Conservation (phyloP, 1,140 invertebrate species). For the Meloidogyne exigua region DNA sequence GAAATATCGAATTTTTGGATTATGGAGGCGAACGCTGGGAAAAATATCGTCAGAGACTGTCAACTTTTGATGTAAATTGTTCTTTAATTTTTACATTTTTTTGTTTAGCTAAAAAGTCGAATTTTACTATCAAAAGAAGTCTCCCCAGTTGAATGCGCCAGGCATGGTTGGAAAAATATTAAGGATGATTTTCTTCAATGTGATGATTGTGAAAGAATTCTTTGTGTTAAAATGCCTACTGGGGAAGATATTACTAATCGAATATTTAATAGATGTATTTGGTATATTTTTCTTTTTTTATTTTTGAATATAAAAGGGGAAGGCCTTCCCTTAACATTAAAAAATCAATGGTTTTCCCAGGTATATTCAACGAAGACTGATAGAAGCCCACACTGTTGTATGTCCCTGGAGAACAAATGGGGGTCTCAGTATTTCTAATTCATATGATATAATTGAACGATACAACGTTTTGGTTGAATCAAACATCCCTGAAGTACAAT, state of each 20-base stretch:
- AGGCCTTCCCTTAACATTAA: no score
- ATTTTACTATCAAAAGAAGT: slow-evolving; percentile 21
- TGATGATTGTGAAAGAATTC: slow-evolving; percentile 22
- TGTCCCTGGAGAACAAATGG: slow-evolving; percentile 29
- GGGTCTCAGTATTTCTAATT: slow-evolving; percentile 9
- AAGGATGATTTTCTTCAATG: slow-evolving; percentile 30
- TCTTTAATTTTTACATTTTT: background rate
- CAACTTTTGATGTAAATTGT: slow-evolving; percentile 15
- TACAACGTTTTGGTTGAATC: slow-evolving; percentile 25
- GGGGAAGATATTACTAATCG: slow-evolving; percentile 20
- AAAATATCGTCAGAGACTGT: slow-evolving; percentile 14
- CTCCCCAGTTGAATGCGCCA: slow-evolving; percentile 23
- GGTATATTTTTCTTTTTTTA: background rate
- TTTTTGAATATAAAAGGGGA: no score
- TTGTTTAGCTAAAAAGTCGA: slow-evolving; percentile 15
- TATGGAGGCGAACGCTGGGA: slow-evolving; percentile 20
- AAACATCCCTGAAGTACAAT: slow-evolving; percentile 15
- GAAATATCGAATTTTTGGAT: slow-evolving; percentile 6
- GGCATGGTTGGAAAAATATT: slow-evolving; percentile 29
- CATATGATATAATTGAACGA: slow-evolving; percentile 26
- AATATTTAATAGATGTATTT: slow-evolving; percentile 21
- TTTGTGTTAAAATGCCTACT: slow-evolving; percentile 23
- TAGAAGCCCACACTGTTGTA: slow-evolving; percentile 29
- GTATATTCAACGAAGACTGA: slow-evolving; percentile 28
- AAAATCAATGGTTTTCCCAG: background rate